Conservation (phyloP, 1,140 invertebrate genomes). For the Zaprionus nigranus region DNA sequence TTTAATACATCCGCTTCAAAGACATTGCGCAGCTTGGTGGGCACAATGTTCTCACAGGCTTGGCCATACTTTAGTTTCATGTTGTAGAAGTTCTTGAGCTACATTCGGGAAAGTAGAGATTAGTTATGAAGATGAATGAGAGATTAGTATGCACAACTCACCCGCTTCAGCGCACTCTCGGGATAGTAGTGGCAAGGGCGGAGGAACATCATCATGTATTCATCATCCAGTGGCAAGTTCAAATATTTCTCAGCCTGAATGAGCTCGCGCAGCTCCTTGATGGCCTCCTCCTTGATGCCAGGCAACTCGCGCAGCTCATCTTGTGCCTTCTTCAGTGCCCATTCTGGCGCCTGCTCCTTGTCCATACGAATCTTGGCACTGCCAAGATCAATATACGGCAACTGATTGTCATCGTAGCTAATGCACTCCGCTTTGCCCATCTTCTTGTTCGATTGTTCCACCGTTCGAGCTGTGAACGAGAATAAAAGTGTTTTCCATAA, state of each 20-base stretch:
- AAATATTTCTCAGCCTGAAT: conserved; percentile 85
- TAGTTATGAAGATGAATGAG: background rate
- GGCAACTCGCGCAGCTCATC: conserved; percentile 89
- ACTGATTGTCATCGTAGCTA: conserved; percentile 85
- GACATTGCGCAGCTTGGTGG: conserved; percentile 85
- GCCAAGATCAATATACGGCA: conserved; percentile 85
- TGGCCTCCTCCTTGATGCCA: conserved; percentile 87
- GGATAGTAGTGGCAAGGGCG: conserved; percentile 89
- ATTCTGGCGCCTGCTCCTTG: conserved; percentile 84
- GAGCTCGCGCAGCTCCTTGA: conserved; percentile 87
- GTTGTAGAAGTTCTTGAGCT: conserved; percentile 87
- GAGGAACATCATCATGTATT: conserved; percentile 88
- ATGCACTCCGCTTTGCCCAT: conserved; percentile 82
- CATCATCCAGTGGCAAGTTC: conserved; percentile 87
- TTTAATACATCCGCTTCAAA: conserved; percentile 86
- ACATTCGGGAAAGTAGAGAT: conserved; percentile 22
- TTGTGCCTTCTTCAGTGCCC: conserved; percentile 86
- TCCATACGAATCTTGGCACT: conserved; percentile 85
- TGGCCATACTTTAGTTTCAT: conserved; percentile 86
- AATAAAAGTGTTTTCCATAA: conserved; percentile 61
- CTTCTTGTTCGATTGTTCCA: conserved; percentile 29
- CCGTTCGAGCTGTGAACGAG: conserved; percentile 64
- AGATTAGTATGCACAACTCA: conserved; percentile 74
- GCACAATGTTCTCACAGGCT: conserved; percentile 85
- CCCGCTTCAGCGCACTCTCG: conserved; percentile 87